These are phyloP conservation scores for Tachystola acroxantha DNA, from an alignment of 2,888 invertebrate species.

Conservation along the genomic window DNA sequence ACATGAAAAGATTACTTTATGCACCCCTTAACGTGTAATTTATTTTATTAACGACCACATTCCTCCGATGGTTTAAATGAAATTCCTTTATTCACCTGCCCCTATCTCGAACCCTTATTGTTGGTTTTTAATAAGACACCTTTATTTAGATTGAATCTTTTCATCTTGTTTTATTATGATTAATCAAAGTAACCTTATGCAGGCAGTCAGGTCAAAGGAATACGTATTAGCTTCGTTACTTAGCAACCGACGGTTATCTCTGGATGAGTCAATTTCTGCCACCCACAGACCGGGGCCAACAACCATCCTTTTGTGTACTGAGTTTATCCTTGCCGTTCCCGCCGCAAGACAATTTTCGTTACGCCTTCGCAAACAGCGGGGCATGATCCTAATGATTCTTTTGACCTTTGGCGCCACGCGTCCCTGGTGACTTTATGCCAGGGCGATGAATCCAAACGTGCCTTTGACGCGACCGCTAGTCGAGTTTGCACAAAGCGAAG, in stretches of 20 bases:
- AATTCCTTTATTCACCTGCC: constrained; percentile 63
- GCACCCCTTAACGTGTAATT: constrained; percentile 49
- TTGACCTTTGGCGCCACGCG: constrained; percentile 52
- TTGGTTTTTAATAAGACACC: constrained; percentile 45
- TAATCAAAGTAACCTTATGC: not conserved
- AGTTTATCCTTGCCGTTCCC: constrained; percentile 52
- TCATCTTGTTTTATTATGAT: not conserved
- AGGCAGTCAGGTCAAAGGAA: too few species aligned
- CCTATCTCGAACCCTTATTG: constrained; percentile 42
- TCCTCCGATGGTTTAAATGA: constrained; percentile 41
- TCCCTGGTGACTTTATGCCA: constrained; percentile 49
- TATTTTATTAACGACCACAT: constrained; percentile 41
- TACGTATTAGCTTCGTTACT: not conserved
- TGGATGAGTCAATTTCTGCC: constrained; percentile 15
- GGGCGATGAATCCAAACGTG: constrained; percentile 33
- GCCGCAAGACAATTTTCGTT: constrained; percentile 51
- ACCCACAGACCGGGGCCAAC: constrained; percentile 37
- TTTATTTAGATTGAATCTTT: constrained; percentile 35
- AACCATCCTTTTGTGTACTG: constrained; percentile 47
- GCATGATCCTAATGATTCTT: constrained; percentile 51
- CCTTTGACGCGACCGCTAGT: constrained; percentile 46
- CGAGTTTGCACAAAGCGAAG: constrained; percentile 29
- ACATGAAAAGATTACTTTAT: constrained; percentile 38
- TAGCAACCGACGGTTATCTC: not conserved
- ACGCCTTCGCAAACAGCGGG: constrained; percentile 51